Conservation (phyloP, 2,888 invertebrate genomes). For the Elmis aenea region DNA sequence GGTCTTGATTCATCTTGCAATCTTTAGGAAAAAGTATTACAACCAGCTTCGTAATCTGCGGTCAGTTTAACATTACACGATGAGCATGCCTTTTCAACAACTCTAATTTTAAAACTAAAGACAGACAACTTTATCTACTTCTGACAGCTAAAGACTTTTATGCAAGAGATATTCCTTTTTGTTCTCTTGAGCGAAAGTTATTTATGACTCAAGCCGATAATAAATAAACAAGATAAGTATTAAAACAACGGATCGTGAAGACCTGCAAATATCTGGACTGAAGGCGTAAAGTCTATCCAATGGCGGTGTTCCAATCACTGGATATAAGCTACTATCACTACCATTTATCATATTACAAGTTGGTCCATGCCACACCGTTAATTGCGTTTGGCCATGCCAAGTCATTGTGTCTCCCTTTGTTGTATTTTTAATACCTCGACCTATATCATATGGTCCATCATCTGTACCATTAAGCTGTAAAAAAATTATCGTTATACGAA, state of each 20-base stretch:
- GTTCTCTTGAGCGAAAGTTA: no score
- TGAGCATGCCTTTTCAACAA: no score
- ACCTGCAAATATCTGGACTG: conserved; percentile 58
- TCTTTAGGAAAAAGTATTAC: no score
- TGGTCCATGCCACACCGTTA: conserved; percentile 44
- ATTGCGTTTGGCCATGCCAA: conserved; percentile 43
- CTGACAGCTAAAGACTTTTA: no score
- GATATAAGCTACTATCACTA: conserved; percentile 52
- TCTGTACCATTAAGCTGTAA: conserved; percentile 51
- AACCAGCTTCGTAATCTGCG: no score
- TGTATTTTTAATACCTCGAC: conserved; percentile 50
- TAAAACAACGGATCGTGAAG: conserved; percentile 4
- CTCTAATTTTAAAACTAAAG: no score
- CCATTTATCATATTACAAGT: conserved; percentile 55
- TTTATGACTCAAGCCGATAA: no score
- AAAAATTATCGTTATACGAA: conserved; percentile 1
- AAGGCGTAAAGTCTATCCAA: conserved; percentile 47
- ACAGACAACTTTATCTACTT: no score
- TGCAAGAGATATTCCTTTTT: no score
- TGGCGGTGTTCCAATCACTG: conserved; percentile 43
- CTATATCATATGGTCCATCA: conserved; percentile 53
- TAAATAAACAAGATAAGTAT: neutral
- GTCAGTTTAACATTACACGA: no score
- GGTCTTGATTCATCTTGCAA: no score
- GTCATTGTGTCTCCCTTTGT: conserved; percentile 49